Evolutionary conservation across 2,888 invertebrate genomes (phyloP).

Genomic region (Catocala sponsa): DNA sequence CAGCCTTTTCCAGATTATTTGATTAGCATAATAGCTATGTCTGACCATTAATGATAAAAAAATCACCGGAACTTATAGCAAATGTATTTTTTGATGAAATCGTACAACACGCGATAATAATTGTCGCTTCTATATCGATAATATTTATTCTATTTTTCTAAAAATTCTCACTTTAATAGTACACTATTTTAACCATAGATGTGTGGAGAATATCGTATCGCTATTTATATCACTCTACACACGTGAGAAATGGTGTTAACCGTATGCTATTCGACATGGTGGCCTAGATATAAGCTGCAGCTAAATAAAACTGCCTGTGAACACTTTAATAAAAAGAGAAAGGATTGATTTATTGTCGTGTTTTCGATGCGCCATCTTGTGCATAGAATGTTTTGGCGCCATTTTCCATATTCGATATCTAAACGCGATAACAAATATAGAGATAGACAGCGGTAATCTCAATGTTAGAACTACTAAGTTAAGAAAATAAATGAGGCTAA

Average conservation of each 20-base stretch:
- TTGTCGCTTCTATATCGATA: too few species aligned
- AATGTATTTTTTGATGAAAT: too few species aligned
- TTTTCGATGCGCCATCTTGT: slow-evolving; percentile 36
- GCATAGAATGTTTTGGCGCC: slow-evolving; percentile 22
- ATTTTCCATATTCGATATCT: slow-evolving; percentile 23
- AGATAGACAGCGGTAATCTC: neutral
- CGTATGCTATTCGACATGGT: slow-evolving; percentile 38
- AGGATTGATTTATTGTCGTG: slow-evolving; percentile 49
- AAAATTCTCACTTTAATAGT: too few species aligned
- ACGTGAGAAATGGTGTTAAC: slow-evolving; percentile 41
- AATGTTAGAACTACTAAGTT: too few species aligned
- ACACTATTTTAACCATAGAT: too few species aligned
- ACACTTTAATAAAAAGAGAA: slow-evolving; percentile 50
- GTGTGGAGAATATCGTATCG: neutral
- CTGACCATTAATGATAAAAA: too few species aligned
- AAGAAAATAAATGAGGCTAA: too few species aligned
- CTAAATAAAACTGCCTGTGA: slow-evolving; percentile 41
- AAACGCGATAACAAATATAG: slow-evolving; percentile 2
- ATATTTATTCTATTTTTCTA: too few species aligned
- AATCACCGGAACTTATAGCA: too few species aligned
- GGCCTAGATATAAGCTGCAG: slow-evolving; percentile 40
- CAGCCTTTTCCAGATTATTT: too few species aligned
- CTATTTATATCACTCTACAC: slow-evolving; percentile 13
- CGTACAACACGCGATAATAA: too few species aligned
- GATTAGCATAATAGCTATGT: too few species aligned